These are phyloP conservation scores for Sebastes elongatus DNA, from an alignment of 2,797 vertebrate species.

Conservation along the genomic window DNA sequence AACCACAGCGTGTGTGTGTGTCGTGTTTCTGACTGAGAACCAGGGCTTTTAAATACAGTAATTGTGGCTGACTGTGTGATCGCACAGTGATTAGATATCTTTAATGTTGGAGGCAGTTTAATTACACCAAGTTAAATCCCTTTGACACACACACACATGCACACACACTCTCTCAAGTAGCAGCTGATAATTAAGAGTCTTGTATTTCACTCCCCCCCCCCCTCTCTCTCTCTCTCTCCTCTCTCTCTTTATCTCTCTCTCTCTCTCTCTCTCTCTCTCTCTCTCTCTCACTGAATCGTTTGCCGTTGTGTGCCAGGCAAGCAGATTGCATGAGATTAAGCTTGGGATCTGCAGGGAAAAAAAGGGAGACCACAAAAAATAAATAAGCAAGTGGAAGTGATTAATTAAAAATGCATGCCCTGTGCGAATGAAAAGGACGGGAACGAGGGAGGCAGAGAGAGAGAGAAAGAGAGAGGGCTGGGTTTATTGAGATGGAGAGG, in stretches of 20 bases:
- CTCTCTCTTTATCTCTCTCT: neutral
- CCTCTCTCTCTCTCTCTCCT: neutral
- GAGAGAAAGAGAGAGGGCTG: conserved; percentile 12
- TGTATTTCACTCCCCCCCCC: conserved; percentile 56
- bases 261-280: neutral
- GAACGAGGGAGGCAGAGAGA: conserved; percentile 16
- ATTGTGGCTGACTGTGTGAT: conserved; percentile 70
- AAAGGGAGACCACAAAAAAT: conserved; percentile 41
- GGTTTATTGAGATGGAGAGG: conserved; percentile 46
- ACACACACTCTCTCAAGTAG: conserved; percentile 24
- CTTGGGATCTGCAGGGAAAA: conserved; percentile 47
- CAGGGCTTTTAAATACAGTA: conserved; percentile 59
- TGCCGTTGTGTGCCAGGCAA: conserved; percentile 67
- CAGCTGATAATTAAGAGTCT: conserved; percentile 77
- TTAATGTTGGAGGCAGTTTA: conserved; percentile 74
- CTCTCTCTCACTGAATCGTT: conserved; percentile 28
- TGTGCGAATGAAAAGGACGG: conserved; percentile 52
- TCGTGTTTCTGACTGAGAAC: conserved; percentile 30
- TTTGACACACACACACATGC: conserved; percentile 34
- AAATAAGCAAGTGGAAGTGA: conserved; percentile 61
- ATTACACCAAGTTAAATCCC: conserved; percentile 74
- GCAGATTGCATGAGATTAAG: conserved; percentile 80
- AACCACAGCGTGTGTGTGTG: conserved; percentile 4
- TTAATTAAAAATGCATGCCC: conserved; percentile 75
- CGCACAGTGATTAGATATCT: conserved; percentile 62